phyloP scores from a whole-genome alignment of 2,888 invertebrate species.

The Automeris io region DNA sequence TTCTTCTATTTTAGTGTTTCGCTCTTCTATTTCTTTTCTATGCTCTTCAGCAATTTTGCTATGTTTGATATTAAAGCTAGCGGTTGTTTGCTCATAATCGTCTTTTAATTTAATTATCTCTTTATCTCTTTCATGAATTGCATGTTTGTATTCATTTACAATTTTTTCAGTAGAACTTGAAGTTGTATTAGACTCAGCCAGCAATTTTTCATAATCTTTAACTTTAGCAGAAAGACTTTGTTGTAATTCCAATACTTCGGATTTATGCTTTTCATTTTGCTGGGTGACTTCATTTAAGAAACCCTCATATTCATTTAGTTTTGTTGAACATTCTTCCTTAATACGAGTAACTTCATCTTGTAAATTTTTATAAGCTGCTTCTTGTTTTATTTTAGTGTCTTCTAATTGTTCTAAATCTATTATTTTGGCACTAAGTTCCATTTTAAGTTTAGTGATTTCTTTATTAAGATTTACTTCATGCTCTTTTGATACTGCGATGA shows the following conservation, averaged over 20 bases:
- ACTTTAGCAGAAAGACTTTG: conserved; percentile 53
- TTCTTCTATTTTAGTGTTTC: conserved; percentile 68
- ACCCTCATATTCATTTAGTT: conserved; percentile 68
- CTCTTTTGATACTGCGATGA: conserved; percentile 63
- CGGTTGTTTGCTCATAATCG: conserved; percentile 66
- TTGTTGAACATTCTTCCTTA: conserved; percentile 54
- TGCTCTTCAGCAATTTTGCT: conserved; percentile 71
- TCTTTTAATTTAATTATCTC: conserved; percentile 70
- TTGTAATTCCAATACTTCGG: conserved; percentile 57
- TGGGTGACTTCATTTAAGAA: conserved; percentile 59
- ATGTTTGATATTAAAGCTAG: conserved; percentile 67
- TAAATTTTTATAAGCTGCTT: conserved; percentile 44
- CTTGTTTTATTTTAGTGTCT: conserved; percentile 60
- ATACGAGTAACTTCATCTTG: conserved; percentile 55
- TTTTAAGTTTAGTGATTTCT: conserved; percentile 71
- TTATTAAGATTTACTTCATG: conserved; percentile 68
- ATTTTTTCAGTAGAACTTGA: conserved; percentile 57
- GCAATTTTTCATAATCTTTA: conserved; percentile 55
- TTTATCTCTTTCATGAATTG: conserved; percentile 72
- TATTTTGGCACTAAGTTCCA: conserved; percentile 74
- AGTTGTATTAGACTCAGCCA: conserved; percentile 53
- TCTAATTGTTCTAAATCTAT: conserved; percentile 71
- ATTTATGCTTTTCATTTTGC: conserved; percentile 58
- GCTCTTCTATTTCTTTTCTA: conserved; percentile 68
- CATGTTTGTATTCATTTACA: conserved; percentile 64